A percentile compares a stretch with the other conserved stretches of the same genome.
phyloP scores from a whole-genome alignment of 2,113 vertebrate genomes.

The Peucedramus taeniatus region DNA sequence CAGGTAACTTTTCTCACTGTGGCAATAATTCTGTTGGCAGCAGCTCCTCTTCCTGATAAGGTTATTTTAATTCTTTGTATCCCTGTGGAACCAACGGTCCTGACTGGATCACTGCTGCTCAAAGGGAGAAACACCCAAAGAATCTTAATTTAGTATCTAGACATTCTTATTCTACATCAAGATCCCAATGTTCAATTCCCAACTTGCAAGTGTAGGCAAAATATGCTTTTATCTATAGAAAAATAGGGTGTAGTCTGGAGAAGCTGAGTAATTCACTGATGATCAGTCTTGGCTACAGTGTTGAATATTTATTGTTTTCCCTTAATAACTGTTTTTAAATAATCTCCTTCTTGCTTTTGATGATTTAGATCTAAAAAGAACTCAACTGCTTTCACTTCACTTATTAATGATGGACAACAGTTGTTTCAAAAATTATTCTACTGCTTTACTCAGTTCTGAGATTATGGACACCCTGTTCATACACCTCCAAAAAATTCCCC shows the following conservation, averaged over 20 bases:
- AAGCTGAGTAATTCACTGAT: slow-evolving; percentile 42
- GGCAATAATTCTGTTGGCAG: background rate
- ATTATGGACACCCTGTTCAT: background rate
- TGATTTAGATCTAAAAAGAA: slow-evolving; percentile 30
- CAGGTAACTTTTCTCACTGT: background rate
- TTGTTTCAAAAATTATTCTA: background rate
- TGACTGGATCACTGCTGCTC: background rate
- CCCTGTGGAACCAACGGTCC: background rate
- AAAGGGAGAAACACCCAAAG: background rate
- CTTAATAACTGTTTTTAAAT: slow-evolving; percentile 2
- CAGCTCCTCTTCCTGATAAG: background rate
- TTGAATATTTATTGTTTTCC: background rate
- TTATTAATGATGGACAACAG: background rate
- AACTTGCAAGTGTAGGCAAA: slow-evolving; percentile 47
- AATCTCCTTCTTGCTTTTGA: background rate
- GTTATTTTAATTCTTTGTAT: background rate
- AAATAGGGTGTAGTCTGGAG: slow-evolving; percentile 48
- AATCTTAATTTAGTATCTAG: background rate
- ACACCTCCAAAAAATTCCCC: background rate
- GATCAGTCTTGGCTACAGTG: slow-evolving; percentile 36
- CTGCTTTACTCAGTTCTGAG: background rate
- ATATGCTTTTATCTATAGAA: slow-evolving; percentile 49
- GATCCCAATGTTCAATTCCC: background rate
- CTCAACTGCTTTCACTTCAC: background rate
- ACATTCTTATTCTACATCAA: background rate